A percentile compares a stretch with the other conserved stretches of the same genome.
phyloP scores from a whole-genome alignment of 1,140 invertebrate species.

The Plectrocnemia conspersa region DNA sequence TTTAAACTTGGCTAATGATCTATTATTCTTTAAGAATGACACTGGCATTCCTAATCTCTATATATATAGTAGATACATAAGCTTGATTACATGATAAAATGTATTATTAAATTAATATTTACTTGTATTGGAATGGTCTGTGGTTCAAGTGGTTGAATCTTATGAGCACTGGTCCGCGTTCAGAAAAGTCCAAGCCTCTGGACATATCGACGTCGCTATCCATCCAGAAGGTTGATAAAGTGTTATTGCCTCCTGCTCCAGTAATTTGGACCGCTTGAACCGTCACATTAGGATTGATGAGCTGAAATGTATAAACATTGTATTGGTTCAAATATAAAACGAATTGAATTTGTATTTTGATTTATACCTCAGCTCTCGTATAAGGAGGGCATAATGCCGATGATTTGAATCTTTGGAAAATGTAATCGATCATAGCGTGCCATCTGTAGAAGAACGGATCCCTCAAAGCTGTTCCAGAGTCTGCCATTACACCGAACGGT shows the following conservation, averaged over 20 bases:
- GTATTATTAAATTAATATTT: conserved; percentile 1
- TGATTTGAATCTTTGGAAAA: conserved; percentile 62
- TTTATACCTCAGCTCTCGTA: conserved; percentile 48
- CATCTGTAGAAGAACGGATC: conserved; percentile 69
- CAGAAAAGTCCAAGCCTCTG: conserved; percentile 57
- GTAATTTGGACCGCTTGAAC: conserved; percentile 37
- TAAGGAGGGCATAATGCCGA: conserved; percentile 57
- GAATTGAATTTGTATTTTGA: too few species aligned
- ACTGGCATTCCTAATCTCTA: too few species aligned
- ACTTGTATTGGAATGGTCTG: conserved; percentile 57
- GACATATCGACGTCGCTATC: conserved; percentile 57
- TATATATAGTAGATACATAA: too few species aligned
- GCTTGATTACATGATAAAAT: too few species aligned
- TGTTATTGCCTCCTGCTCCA: conserved; percentile 39
- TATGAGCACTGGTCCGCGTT: conserved; percentile 51
- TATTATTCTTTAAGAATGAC: too few species aligned
- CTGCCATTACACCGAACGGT: conserved; percentile 59
- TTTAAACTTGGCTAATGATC: too few species aligned
- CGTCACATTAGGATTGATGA: conserved; percentile 41
- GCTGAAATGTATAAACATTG: conserved; percentile 37
- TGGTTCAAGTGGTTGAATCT: conserved; percentile 64
- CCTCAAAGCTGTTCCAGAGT: conserved; percentile 63
- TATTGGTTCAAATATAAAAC: neutral
- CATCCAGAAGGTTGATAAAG: conserved; percentile 58
- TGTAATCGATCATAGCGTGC: conserved; percentile 61